These are phyloP conservation scores for Enteromius viviparus DNA, from an alignment of 2,797 vertebrate genomes.

Conservation along the genomic window DNA sequence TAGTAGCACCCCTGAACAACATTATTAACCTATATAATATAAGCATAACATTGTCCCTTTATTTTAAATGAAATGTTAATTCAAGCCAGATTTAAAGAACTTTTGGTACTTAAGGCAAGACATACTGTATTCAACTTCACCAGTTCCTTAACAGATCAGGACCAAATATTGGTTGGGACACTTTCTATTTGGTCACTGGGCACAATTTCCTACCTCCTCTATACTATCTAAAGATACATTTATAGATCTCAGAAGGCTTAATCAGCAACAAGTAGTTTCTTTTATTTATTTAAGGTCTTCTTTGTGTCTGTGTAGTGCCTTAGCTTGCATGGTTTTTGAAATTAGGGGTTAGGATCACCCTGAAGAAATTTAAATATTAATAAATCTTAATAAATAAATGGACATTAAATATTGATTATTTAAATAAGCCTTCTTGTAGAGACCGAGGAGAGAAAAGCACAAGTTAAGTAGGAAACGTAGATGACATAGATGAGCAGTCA, in stretches of 20 bases:
- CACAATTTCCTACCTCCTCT: neutral
- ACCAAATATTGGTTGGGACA: neutral
- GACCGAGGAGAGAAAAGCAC: neutral
- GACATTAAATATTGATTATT: slow-evolving; percentile 6
- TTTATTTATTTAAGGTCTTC: neutral
- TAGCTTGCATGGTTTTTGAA: neutral
- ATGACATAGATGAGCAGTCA: neutral
- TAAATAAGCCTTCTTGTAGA: neutral
- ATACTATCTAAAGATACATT: neutral
- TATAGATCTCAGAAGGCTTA: neutral
- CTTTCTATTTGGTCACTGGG: neutral
- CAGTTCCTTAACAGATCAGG: neutral
- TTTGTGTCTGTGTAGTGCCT: neutral
- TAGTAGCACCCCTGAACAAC: no score
- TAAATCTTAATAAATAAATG: neutral
- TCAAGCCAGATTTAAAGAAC: neutral
- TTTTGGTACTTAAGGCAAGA: neutral
- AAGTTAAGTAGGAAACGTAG: neutral
- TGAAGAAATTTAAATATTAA: neutral
- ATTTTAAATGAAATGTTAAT: neutral
- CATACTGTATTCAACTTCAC: neutral
- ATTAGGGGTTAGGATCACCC: neutral
- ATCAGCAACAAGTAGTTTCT: slow-evolving; percentile 4
- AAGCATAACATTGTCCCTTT: neutral
- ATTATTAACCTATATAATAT: no score